Evolutionary conservation across 2,797 vertebrate species (phyloP), one percentile per base, ranked within the genome.

Genomic region (Schizothorax lantsangensis): DNA sequence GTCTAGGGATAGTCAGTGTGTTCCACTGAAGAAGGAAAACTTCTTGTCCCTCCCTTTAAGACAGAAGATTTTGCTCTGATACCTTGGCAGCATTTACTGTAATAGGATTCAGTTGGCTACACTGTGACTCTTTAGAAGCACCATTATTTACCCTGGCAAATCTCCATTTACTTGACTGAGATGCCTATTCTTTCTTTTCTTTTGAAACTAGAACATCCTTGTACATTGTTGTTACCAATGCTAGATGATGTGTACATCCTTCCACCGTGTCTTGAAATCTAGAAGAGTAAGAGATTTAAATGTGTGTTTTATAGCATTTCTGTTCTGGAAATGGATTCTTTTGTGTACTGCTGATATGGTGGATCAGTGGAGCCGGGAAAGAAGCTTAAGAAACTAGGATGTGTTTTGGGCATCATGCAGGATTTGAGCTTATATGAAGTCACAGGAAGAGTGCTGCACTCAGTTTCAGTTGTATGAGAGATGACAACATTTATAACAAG

Each of bases 41-140:
- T 15, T 49, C 12, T 82, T 36, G 52, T 54, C 49, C 14, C 47
- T 38, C 7, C 43, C 72, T 49, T 45, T 26, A 47, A 71, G 64
- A 79, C 38, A 5, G 19, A 79, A 85, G 75, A 79, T 57, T 40
- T 69, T 59, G 33, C n/a, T 79, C 7, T 3, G 11, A 79, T 79
- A 79, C 0, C 49, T 85, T 85, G 84, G 77, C 77, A 79, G 75
- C 12, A 9, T 79, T 43, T 59, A 43, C 43, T 43, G 43, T 43
- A 17, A 84, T 36, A 64, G 40, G 54, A 43, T 69, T 85, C n/a
- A 11, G n/a, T 71, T 71, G 49, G 84, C 49, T 79, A 57, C n/a
- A 23, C 8, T 40, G n/a, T 47, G 7, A 36, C 30, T 80, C 52
- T 85, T 73, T 72, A 72, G 66, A 80, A 80, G 23, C 59, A 36